Conservation (phyloP, 2,888 invertebrate genomes). For the Gastracanthus pulcherrimus region DNA sequence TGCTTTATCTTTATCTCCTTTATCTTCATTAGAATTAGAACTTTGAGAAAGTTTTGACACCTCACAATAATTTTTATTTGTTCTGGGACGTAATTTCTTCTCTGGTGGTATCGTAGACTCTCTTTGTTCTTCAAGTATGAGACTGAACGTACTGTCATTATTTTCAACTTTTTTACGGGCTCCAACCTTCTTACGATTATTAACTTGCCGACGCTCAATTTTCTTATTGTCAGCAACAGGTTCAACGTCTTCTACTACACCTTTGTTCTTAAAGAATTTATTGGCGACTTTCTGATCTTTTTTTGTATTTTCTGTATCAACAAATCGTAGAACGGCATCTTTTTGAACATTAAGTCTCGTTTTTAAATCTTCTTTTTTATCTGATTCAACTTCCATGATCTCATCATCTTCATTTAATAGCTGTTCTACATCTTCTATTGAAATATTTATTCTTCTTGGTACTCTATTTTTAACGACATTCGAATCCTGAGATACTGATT, state of each 20-base stretch:
- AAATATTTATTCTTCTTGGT: constrained; percentile 34
- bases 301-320: not conserved
- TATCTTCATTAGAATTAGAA: constrained; percentile 16
- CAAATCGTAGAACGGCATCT: not conserved
- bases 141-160: constrained; percentile 36
- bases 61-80: constrained; percentile 56
- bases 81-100: constrained; percentile 46
- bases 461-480: not conserved
- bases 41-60: constrained; percentile 35
- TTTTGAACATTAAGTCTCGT: not conserved
- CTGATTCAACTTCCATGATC: not conserved
- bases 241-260: not conserved
- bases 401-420: constrained; percentile 45
- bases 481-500: constrained; percentile 13
- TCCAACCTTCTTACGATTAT: constrained; percentile 6
- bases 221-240: not conserved
- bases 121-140: not conserved
- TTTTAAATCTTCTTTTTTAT: constrained; percentile 3
- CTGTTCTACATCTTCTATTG: constrained; percentile 28
- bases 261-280: constrained; percentile 51
- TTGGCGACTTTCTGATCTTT: constrained; percentile 9
- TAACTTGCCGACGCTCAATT: not conserved
- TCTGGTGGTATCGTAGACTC: not conserved
- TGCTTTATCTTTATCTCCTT: no score
- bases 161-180: not conserved